phyloP scores from a whole-genome alignment of 2,888 invertebrate genomes.

The Cantharis flavilabris region DNA sequence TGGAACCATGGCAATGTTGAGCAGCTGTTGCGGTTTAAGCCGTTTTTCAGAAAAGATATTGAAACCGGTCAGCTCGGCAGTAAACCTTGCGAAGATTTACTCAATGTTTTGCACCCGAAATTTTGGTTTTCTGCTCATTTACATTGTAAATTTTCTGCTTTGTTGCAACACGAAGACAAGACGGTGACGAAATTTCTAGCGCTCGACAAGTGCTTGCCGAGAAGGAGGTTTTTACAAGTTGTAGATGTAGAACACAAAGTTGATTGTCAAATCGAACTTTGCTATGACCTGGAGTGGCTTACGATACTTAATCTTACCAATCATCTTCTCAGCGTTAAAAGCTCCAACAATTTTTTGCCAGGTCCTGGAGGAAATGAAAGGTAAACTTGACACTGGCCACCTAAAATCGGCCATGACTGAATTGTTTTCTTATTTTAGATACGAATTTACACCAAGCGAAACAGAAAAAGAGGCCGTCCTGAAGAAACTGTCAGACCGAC shows the following conservation, averaged over 20 bases:
- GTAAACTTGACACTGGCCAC: constrained; percentile 36
- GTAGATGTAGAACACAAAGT: constrained; percentile 63
- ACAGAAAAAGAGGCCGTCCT: constrained; percentile 72
- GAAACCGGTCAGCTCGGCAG: constrained; percentile 84
- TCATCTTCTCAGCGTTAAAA: constrained; percentile 79
- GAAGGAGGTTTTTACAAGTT: constrained; percentile 86
- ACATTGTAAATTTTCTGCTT: constrained; percentile 92
- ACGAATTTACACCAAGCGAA: constrained; percentile 72
- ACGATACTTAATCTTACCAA: constrained; percentile 86
- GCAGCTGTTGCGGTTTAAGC: constrained; percentile 75
- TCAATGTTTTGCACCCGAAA: constrained; percentile 79
- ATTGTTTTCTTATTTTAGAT: constrained; percentile 55
- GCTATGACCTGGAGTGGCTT: constrained; percentile 94
- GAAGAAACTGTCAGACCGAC: constrained; percentile 66
- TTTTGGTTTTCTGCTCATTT: constrained; percentile 98
- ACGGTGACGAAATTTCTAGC: constrained; percentile 83
- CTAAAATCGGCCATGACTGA: not conserved
- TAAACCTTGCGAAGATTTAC: constrained; percentile 78
- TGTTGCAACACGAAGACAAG: constrained; percentile 73
- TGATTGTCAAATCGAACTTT: constrained; percentile 61
- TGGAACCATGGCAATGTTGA: constrained; percentile 82
- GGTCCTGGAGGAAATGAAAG: constrained; percentile 73
- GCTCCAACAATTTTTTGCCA: constrained; percentile 77
- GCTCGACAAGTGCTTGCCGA: constrained; percentile 94
- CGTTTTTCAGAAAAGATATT: constrained; percentile 84